Base-by-base conservation (phyloP, 2,113 vertebrate genomes). In the Rhinolophus ferrumequinum region DNA sequence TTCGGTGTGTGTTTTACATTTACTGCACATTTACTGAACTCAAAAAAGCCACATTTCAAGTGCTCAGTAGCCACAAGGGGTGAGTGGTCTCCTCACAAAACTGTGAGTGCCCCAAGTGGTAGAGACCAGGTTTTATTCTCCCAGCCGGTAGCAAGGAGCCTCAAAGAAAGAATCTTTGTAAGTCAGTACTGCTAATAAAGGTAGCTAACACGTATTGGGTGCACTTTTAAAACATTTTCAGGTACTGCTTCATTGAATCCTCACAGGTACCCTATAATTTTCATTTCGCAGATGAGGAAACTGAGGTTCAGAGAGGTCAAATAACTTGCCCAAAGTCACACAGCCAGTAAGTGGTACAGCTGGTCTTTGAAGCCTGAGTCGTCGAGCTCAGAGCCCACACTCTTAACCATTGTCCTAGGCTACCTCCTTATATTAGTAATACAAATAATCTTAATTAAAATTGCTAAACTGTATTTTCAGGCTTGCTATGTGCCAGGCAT, bases 391-490 rank as follows among this genome's bases (percentile, higher is more conserved):
- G 26, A 67, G 47, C 33, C 41, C 47, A 54, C 3, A 2, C 5
- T 19, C 44, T 47, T 28, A 22, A 58, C n/a, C 60, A 8, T 4
- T 26, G 56, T 26, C 60, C 77, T 13, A 2, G 6, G 24, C 79
- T 12, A 0, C 18, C 21, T 76, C 33, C 28, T 77, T 35, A 10
- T 11, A 24, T 30, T 1, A 21, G 44, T 1, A 26, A 62, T 12
- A 7, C 24, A 33, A 22, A 60, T 3, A 19, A 26, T 9, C 9
- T 2, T 33, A 9, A n/a, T 69, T 56, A 15, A n/a, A 47, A 60
- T 3, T 3, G 4, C 56, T 35, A 3, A 22, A 0, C 12, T 22
- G 22, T 33, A 0, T 47, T 12, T 6, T 3, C 47, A 8, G 38
- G 38, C 77, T 47, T 13, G 11, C 38, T 19, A 3, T 8, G 22